phyloP scores from a whole-genome alignment of 2,888 invertebrate genomes.

The Drosophila sordidapex region DNA sequence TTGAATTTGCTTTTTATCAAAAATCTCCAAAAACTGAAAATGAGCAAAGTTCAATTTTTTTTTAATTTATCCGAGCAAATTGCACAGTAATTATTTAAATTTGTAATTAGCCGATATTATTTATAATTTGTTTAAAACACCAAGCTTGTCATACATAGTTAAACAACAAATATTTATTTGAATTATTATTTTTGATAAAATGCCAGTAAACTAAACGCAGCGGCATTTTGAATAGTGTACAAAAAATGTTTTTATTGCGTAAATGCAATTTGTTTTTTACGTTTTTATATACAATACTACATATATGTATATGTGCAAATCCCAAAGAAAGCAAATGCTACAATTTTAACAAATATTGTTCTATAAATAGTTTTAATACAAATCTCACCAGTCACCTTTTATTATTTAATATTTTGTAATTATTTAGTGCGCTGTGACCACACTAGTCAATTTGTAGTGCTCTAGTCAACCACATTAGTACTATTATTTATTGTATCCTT shows the following conservation, averaged over 20 bases:
- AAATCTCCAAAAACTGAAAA: constrained; percentile 41
- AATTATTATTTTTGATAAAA: constrained; percentile 23
- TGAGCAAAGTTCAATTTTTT: constrained; percentile 55
- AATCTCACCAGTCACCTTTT: constrained; percentile 38
- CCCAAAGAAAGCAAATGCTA: constrained; percentile 36
- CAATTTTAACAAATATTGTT: constrained; percentile 16
- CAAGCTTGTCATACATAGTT: constrained; percentile 53
- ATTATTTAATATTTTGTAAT: constrained; percentile 16
- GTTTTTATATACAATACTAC: constrained; percentile 50
- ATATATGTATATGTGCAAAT: constrained; percentile 32
- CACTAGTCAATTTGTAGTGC: constrained; percentile 48
- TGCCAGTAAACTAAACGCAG: constrained; percentile 45
- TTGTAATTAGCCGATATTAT: constrained; percentile 17
- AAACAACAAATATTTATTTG: background rate
- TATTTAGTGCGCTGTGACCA: constrained; percentile 30
- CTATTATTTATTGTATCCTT: constrained; percentile 7
- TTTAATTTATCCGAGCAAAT: constrained; percentile 46
- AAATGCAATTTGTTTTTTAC: constrained; percentile 85
- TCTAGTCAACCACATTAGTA: constrained; percentile 40
- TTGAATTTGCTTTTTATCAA: constrained; percentile 69
- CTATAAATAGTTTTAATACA: constrained; percentile 40
- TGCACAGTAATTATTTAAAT: constrained; percentile 60
- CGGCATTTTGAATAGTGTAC: constrained; percentile 43
- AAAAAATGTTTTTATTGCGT: constrained; percentile 79
- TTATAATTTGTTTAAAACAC: constrained; percentile 21